These are phyloP conservation scores for Aegithalos caudatus DNA, from an alignment of 2,113 vertebrate species.

Conservation along the genomic window DNA sequence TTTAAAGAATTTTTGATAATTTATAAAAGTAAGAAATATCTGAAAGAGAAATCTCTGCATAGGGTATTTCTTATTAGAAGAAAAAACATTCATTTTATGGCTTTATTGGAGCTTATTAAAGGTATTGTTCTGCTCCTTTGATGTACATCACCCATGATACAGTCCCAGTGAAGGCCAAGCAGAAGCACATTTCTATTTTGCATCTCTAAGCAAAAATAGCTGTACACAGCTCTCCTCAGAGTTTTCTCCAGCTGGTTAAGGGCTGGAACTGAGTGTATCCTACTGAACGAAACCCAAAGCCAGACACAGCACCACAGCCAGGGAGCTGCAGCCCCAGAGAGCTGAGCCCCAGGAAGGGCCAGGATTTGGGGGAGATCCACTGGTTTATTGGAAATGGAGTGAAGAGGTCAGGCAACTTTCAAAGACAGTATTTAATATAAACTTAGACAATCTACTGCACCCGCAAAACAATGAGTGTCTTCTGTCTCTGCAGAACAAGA, in stretches of 20 bases:
- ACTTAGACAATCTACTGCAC: neutral
- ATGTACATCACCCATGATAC: too few species aligned
- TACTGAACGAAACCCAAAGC: neutral
- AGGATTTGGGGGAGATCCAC: neutral
- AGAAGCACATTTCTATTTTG: neutral
- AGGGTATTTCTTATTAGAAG: neutral
- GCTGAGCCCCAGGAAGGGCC: fast-evolving
- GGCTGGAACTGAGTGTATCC: neutral
- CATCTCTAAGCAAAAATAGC: neutral
- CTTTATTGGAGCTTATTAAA: neutral
- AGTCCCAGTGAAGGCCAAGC: neutral
- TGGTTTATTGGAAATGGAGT: neutral
- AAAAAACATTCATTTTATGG: neutral
- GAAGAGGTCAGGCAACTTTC: neutral
- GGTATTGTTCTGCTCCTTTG: neutral
- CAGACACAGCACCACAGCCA: neutral
- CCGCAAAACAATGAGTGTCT: neutral
- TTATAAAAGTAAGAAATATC: neutral
- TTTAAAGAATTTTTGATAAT: neutral
- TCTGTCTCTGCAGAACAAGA: neutral
- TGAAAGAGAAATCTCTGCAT: neutral
- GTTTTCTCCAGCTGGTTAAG: neutral
- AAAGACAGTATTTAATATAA: neutral
- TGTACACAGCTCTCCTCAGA: neutral
- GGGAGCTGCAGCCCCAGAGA: neutral